Evolutionary conservation across 2,113 vertebrate genomes (phyloP), one percentile per base, ranked within the genome.

Genomic region (Solea solea): DNA sequence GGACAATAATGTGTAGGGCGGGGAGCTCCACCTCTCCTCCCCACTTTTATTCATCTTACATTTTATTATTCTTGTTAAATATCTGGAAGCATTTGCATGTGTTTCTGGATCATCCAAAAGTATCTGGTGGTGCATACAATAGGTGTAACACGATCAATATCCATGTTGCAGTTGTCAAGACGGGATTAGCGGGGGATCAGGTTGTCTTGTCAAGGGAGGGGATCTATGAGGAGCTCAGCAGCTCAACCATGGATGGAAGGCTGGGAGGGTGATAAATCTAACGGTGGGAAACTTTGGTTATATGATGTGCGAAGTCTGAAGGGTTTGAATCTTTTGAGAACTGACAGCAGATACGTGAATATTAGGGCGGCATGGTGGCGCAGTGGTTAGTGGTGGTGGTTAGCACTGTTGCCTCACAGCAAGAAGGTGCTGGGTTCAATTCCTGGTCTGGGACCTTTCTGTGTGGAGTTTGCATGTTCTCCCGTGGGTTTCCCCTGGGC

Each of bases 151-250:
- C 48, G 82, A 88, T 91, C 88, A 81, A 90, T 89, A 88, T 80
- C 85, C 74, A 71, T 72, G 82, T 80, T 78, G 63, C 80, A 58
- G 64, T 68, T 80, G 78, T 89, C 64, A 81, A 84, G 86, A 75
- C 56, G n/a, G 85, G 86, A 92, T 90, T 91, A 91, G 27, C 63
- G 45, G 44, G 53, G 75, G 81, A 89, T 90, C 79, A 89, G 84
- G 85, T 65, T 52, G 79, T 69, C 74, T 51, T 42, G 52, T 83
- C 71, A 42, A 71, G 58, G 49, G 61, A 58, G 62, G 80, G 80
- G 34, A 80, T 81, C 86, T 82, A 69, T 65, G 78, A 71, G 61
- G 74, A 79, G 74, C 70, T 83, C 69, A 59, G 65, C 46, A 16
- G 71, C 64, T 71, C 64, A 49, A 10, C 66, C 52, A 25, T 21